phyloP scores from a whole-genome alignment of 2,113 vertebrate species.

The Cromileptes altivelis region DNA sequence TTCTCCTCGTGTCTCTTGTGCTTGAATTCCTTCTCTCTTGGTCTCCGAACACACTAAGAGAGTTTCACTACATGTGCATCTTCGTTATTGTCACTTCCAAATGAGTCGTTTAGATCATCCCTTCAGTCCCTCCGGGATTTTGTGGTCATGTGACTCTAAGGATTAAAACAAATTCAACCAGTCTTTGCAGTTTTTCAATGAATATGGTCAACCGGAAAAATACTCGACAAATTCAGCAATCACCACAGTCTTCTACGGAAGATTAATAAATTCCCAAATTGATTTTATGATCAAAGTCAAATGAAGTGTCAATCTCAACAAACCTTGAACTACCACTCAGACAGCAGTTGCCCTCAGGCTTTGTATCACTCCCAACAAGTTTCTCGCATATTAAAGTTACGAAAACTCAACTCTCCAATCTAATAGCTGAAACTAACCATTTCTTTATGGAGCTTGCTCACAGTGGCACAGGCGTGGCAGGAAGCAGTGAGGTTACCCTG shows the following conservation, averaged over 20 bases:
- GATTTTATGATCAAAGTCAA: background rate
- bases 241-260: background rate
- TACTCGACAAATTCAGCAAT: background rate
- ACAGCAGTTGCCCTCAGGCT: background rate
- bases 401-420: background rate
- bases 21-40: slow-evolving; percentile 7
- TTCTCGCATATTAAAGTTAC: background rate
- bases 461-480: background rate
- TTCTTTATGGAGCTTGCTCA: background rate
- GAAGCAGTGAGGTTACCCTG: background rate
- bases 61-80: background rate
- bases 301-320: background rate
- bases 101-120: background rate
- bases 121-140: background rate
- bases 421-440: background rate
- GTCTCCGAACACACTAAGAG: background rate
- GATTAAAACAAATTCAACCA: background rate
- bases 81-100: background rate
- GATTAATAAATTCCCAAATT: background rate
- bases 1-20: background rate
- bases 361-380: background rate
- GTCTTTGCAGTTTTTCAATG: background rate
- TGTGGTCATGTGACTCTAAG: background rate
- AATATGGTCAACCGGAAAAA: background rate
- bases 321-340: background rate